These are phyloP conservation scores for Diaperis boleti DNA, from an alignment of 2,888 invertebrate species.

Conservation along the genomic window DNA sequence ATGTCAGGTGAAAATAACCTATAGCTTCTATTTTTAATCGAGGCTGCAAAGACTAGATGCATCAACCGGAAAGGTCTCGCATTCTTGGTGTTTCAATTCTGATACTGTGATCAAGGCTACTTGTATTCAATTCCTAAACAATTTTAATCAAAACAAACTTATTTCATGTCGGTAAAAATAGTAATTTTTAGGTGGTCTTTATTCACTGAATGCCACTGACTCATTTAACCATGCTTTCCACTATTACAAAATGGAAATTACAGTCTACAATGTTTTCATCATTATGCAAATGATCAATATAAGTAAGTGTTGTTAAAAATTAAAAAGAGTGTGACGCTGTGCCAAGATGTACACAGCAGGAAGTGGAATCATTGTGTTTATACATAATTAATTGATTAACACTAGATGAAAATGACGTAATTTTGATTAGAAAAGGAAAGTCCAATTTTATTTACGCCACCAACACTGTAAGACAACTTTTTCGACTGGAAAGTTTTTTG, in stretches of 20 bases:
- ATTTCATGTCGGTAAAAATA: too few species aligned
- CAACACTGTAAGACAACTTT: too few species aligned
- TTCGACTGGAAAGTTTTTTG: neutral
- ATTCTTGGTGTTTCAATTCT: slow-evolving; percentile 44
- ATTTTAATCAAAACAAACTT: too few species aligned
- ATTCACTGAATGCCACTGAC: neutral
- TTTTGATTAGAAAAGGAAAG: too few species aligned
- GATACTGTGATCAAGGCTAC: slow-evolving; percentile 34
- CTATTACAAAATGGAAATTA: slow-evolving; percentile 31
- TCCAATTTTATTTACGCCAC: neutral
- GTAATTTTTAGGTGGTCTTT: neutral
- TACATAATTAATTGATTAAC: too few species aligned
- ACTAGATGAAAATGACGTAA: too few species aligned
- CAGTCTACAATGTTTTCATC: slow-evolving; percentile 23
- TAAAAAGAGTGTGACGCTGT: slow-evolving; percentile 8
- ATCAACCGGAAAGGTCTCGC: slow-evolving; percentile 44
- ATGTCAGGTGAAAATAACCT: slow-evolving; percentile 32
- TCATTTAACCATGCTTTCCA: slow-evolving; percentile 22
- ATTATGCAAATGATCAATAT: slow-evolving; percentile 24
- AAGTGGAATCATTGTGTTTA: slow-evolving; percentile 15
- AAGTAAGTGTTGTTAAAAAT: slow-evolving; percentile 8
- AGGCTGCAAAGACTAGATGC: slow-evolving; percentile 19
- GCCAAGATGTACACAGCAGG: slow-evolving; percentile 5
- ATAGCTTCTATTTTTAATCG: slow-evolving; percentile 15
- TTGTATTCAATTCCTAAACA: slow-evolving; percentile 7